A percentile compares a stretch with the other conserved stretches of the same genome.
Evolutionary conservation across 2,797 vertebrate species (phyloP).

Genomic region (Heterohyrax brucei): DNA sequence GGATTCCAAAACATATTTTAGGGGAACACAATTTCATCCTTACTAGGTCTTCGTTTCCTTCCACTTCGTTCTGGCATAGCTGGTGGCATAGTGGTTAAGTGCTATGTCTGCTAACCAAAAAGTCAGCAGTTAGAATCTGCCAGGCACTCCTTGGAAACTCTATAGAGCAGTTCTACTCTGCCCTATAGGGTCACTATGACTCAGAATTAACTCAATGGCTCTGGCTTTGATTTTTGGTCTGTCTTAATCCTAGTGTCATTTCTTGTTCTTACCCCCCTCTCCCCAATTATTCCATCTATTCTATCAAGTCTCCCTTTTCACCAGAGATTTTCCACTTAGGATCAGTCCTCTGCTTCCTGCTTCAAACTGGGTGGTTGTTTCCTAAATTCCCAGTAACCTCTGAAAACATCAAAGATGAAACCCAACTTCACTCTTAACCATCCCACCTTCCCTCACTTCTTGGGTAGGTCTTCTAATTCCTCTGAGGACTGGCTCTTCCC

Average conservation of each 20-base stretch:
- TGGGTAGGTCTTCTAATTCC: rapidly evolving
- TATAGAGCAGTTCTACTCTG: too few species aligned
- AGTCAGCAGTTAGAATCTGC: too few species aligned
- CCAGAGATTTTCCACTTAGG: not conserved
- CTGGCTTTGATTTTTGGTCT: too few species aligned
- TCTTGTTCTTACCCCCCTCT: not conserved
- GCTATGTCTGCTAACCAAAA: too few species aligned
- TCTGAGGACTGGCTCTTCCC: not conserved
- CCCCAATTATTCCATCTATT: not conserved
- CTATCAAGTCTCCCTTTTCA: not conserved
- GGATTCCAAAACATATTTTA: too few species aligned
- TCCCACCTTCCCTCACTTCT: not conserved
- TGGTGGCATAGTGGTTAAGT: not conserved
- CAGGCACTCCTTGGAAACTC: too few species aligned
- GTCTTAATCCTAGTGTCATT: not conserved
- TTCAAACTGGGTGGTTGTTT: not conserved
- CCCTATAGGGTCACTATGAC: too few species aligned
- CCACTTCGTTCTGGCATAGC: not conserved
- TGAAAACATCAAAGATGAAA: not conserved
- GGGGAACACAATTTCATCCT: too few species aligned
- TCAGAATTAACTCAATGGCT: too few species aligned
- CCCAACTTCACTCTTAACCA: rapidly evolving
- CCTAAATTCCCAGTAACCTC: too few species aligned
- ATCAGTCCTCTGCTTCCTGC: not conserved
- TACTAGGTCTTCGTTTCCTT: not conserved